phyloP scores from a whole-genome alignment of 2,797 vertebrate genomes.

The Danio albolineatus region DNA sequence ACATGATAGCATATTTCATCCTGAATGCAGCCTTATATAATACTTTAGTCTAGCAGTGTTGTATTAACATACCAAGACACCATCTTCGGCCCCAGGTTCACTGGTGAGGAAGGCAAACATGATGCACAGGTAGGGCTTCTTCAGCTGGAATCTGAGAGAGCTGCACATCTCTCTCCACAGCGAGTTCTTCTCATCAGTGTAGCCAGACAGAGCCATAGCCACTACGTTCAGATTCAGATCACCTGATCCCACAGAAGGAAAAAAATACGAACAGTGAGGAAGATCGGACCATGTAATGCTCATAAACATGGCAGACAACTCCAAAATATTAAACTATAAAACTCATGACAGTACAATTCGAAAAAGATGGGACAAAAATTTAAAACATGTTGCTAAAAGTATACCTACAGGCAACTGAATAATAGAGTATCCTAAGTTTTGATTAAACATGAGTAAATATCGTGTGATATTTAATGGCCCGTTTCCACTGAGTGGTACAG shows the following conservation, averaged over 20 bases:
- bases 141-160: conserved; percentile 90
- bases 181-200: conserved; percentile 96
- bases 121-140: conserved; percentile 94
- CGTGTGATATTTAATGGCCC: neutral
- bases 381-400: no score
- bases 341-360: no score
- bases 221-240: conserved; percentile 98
- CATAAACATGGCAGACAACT: no score
- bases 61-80: conserved; percentile 87
- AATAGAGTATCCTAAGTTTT: no score
- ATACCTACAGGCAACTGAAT: no score
- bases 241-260: conserved; percentile 72
- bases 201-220: conserved; percentile 97
- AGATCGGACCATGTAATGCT: no score
- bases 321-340: no score
- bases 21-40: neutral
- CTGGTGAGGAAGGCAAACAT: conserved; percentile 99
- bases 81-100: conserved; percentile 91
- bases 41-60: neutral
- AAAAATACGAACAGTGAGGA: neutral
- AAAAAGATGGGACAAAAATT: no score
- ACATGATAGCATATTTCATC: neutral
- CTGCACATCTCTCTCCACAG: conserved; percentile 99
- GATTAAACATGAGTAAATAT: no score
- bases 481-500: no score